Evolutionary conservation across 2,797 vertebrate species (phyloP), one percentile per base, ranked within the genome.

Genomic region (Pipistrellus pygmaeus): DNA sequence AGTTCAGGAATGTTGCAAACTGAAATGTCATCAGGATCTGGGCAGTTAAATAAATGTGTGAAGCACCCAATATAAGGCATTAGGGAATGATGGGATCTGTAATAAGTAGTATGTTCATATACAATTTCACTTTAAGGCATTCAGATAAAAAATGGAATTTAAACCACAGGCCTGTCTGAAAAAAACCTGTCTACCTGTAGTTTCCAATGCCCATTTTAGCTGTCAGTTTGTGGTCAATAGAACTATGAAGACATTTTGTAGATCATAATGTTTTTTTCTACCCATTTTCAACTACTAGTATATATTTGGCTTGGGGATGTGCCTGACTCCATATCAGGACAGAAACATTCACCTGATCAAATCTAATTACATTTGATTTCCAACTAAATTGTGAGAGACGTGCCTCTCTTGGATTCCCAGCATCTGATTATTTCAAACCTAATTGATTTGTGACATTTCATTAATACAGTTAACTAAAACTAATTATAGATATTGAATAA

Each of bases 401-500:
- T 53, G 73, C 60, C 76, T 91, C 96, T 96, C 93, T 80, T 76
- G 92, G 90, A 83, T 87, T 90, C 84, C 80, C 75, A 32, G 78
- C 18, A 76, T 90, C 93, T 93, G 95, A 96, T 96, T 92, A 95
- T 96, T 97, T 78, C 88, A 92, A 96, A 93, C 82, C 82, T 97
- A 96, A 95, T 92, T 97, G 94, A 97, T 96, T 97, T 97, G 87
- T 1, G 41, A 89, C 96, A 92, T 94, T 95, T 93, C 93, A 96
- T 95, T 97, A 96, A 96, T 97, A 97, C 95, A 96, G 90, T 96
- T 97, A 96, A 96, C 93, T 94, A 97, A 96, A 97, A 97, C 91
- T 97, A 96, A 96, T 96, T 96, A 93, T 76, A 88, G 48, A 84
- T 88, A 96, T 83, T 95, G 94, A 97, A 96, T 95, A 96, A 95